These are phyloP conservation scores for Ganaspis sp. DNA, from an alignment of 1,140 invertebrate species.

Conservation along the genomic window DNA sequence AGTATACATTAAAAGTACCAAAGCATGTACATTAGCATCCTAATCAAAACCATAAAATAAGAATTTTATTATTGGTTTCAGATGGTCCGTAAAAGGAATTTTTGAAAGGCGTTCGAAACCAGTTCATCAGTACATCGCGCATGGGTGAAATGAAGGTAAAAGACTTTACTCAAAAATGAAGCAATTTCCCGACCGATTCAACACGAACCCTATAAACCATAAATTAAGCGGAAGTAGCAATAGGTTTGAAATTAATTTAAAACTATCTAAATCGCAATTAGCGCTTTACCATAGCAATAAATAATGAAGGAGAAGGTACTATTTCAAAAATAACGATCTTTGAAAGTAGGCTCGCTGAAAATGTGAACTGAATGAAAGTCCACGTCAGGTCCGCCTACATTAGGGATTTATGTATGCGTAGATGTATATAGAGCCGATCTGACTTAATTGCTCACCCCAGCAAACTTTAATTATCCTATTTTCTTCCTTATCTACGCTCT, in stretches of 20 bases:
- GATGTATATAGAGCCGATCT: constrained; percentile 32
- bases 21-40: too few relatives aligned
- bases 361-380: constrained; percentile 49
- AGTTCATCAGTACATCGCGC: not conserved
- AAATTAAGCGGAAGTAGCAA: constrained; percentile 21
- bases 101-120: not conserved
- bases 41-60: too few relatives aligned
- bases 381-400: constrained; percentile 46
- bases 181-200: not conserved
- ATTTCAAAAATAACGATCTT: constrained; percentile 49
- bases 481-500: constrained; percentile 31
- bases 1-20: too few relatives aligned
- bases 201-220: not conserved
- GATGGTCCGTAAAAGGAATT: not conserved
- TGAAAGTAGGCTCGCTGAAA: constrained; percentile 50
- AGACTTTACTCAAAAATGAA: not conserved
- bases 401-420: constrained; percentile 10
- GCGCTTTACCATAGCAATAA: constrained; percentile 8
- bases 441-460: constrained; percentile 50
- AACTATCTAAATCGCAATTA: constrained; percentile 30
- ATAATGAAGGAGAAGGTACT: constrained; percentile 2
- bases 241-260: constrained; percentile 17
- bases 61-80: too few relatives aligned
- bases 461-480: constrained; percentile 49
- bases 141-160: not conserved